Conservation (phyloP, 1,140 invertebrate species). For the Ctenoplectra terminalis region DNA sequence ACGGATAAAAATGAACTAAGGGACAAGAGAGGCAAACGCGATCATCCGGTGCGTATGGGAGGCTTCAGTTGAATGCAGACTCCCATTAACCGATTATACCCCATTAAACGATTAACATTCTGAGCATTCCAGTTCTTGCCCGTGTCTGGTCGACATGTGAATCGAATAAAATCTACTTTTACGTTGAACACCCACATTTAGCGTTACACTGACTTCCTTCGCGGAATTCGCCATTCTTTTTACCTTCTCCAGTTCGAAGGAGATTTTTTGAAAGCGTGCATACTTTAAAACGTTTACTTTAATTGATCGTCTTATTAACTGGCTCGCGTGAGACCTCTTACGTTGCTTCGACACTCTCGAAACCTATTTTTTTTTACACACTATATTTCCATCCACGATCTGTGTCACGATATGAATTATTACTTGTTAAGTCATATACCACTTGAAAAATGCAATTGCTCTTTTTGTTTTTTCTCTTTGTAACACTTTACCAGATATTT, state of each 20-base stretch:
- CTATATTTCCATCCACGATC: not conserved
- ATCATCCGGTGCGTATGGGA: constrained; percentile 34
- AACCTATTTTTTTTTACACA: not conserved
- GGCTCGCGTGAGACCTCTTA: not conserved
- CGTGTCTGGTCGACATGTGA: not conserved
- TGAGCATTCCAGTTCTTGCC: constrained; percentile 67
- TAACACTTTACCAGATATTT: too few species aligned
- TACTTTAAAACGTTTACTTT: not conserved
- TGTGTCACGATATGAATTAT: not conserved
- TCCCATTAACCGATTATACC: constrained; percentile 74
- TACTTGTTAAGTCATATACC: too few species aligned
- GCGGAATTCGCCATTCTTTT: not conserved
- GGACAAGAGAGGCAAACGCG: constrained; percentile 19
- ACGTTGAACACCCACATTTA: not conserved
- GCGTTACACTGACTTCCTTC: not conserved
- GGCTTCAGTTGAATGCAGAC: constrained; percentile 57
- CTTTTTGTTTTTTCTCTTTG: too few species aligned
- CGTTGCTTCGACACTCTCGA: not conserved
- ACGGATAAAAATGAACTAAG: not conserved
- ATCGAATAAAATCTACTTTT: constrained; percentile 36
- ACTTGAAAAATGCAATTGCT: too few species aligned
- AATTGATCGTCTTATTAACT: not conserved
- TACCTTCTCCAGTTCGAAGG: not conserved
- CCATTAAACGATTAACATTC: constrained; percentile 77
- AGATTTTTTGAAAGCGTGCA: not conserved